Conservation (phyloP, 2,888 invertebrate genomes). For the Drosophila silvestris region DNA sequence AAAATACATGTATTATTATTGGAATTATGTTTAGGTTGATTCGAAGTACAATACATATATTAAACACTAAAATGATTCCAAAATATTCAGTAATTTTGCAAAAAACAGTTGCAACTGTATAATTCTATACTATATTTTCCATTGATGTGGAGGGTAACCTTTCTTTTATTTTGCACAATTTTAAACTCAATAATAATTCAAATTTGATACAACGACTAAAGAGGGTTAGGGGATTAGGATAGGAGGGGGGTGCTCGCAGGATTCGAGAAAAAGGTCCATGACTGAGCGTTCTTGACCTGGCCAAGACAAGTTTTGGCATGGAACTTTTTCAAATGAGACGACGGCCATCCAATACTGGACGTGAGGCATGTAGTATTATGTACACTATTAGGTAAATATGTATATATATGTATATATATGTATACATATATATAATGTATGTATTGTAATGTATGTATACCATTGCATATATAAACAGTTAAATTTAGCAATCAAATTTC, state of each 20-base stretch:
- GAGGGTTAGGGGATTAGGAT: not conserved
- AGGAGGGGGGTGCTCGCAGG: slow-evolving; percentile 21
- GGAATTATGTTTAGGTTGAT: slow-evolving; percentile 77
- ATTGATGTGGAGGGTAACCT: slow-evolving; percentile 48
- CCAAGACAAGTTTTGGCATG: slow-evolving; percentile 20
- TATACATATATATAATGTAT: slow-evolving; percentile 57
- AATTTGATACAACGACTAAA: slow-evolving; percentile 64
- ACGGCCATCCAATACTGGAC: slow-evolving; percentile 23
- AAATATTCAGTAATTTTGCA: slow-evolving; percentile 73
- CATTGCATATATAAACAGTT: slow-evolving; percentile 81
- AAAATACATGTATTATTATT: slow-evolving; percentile 68
- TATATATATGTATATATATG: slow-evolving; percentile 61
- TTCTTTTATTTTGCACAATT: slow-evolving; percentile 49
- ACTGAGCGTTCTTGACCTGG: slow-evolving; percentile 41
- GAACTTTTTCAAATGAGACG: slow-evolving; percentile 35
- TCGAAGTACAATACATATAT: slow-evolving; percentile 76
- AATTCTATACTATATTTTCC: slow-evolving; percentile 39
- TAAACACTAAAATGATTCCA: slow-evolving; percentile 73
- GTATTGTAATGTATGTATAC: slow-evolving; percentile 73
- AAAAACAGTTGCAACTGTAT: slow-evolving; percentile 53
- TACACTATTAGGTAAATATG: slow-evolving; percentile 61
- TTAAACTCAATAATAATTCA: slow-evolving; percentile 59
- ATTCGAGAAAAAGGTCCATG: slow-evolving; percentile 33
- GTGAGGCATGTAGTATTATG: slow-evolving; percentile 42
- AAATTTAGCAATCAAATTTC: slow-evolving; percentile 78